Evolutionary conservation across 2,888 invertebrate genomes (phyloP), one percentile per base, ranked within the genome.

Genomic region (Andrena bucephala): DNA sequence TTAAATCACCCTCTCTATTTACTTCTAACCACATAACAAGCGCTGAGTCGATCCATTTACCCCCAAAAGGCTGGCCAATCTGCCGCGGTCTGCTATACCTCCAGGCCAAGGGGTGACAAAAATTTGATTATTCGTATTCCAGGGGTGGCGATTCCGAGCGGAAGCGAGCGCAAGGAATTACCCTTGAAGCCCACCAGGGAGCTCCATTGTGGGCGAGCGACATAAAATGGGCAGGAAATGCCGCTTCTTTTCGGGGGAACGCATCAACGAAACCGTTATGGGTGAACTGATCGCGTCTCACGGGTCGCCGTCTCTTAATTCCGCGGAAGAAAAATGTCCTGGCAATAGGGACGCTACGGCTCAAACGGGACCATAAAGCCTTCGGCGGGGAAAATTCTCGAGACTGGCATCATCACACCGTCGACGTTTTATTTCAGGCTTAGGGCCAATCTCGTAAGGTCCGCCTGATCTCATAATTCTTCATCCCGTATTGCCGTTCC

Each of bases 381-480:
- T 42, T 60, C 57, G 59, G 65, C 54, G 36, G 66, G 71, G 13
- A 66, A 68, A 69, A 77, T 80, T 63, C 52, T 29, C 52, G 42
- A 31, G 60, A 27, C 20, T 24, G 42, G 59, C 52, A 60, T 70
- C 59, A 65, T 66, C 70, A 62, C 52, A 54, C 63, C 54, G 66
- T 62, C 42, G 33, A 52, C 74, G n/a, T 84, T 85, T 85, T 83
- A 85, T 83, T 77, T 73, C 62, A 33, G 59, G 86, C 79, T 86
- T 86, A 86, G 67, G 84, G 71, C 60, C 86, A 77, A 86, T 78
- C 84, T 86, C 70, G 57, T 7, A 36, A 24, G 79, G 24, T 48
- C 60, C 77, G 29, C 60, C 16, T 60, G 57, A 59, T 83, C 65
- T 59, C 67, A 80, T 80, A 63, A 83, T 66, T 65, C 73, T 73